These are phyloP conservation scores for Xiphorhynchus elegans DNA, from an alignment of 2,113 vertebrate species.

Conservation along the genomic window DNA sequence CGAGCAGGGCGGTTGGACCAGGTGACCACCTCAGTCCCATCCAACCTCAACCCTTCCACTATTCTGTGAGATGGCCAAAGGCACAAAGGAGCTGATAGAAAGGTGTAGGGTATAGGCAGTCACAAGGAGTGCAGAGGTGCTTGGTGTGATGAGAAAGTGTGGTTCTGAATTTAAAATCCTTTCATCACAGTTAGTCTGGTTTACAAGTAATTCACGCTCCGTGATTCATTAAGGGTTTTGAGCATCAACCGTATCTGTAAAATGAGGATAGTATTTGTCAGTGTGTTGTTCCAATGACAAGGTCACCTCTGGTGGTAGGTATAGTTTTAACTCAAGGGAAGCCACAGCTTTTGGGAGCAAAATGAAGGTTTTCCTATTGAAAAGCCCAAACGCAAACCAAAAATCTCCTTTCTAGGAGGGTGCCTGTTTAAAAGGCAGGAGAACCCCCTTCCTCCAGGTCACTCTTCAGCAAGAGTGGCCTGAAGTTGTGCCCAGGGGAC, in stretches of 20 bases:
- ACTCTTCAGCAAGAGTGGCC: background rate
- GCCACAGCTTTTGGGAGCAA: background rate
- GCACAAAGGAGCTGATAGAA: background rate
- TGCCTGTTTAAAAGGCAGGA: background rate
- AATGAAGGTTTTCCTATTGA: background rate
- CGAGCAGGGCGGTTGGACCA: background rate
- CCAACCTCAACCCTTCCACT: background rate
- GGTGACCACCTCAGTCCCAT: background rate
- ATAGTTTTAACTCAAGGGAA: background rate
- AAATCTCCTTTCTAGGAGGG: background rate
- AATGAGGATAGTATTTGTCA: background rate
- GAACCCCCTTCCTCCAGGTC: background rate
- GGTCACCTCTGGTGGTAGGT: background rate
- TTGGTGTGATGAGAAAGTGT: background rate
- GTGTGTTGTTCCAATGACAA: background rate
- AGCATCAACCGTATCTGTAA: background rate
- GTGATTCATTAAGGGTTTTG: background rate
- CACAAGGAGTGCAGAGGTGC: background rate
- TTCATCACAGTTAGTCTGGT: background rate
- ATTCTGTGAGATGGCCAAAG: background rate
- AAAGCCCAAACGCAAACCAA: background rate
- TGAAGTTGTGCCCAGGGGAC: fast-evolving
- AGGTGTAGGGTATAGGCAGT: background rate
- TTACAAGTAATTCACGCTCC: background rate
- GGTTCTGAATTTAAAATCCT: background rate